Base-by-base conservation (phyloP, 1,140 invertebrate species). In the Stegodyphus dumicola region DNA sequence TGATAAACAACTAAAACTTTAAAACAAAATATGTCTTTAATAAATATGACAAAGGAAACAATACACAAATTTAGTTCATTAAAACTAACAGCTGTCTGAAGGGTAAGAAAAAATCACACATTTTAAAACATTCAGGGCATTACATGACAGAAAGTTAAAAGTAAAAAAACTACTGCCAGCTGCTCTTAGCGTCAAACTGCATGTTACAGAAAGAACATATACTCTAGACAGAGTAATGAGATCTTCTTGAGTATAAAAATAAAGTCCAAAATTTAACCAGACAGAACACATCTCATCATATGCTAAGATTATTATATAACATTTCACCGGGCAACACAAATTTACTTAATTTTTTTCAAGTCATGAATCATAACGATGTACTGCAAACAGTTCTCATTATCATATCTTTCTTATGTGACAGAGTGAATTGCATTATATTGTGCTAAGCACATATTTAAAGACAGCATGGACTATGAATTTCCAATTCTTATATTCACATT, bases 191-290 rank as follows among this genome's bases (percentile, higher is more conserved):
- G 56, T 18, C 81, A 84, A 71, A 48, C 53, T 73, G 64, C 52
- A 84, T 56, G 53, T 84, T 65, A 84, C 74, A 69, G 70, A 84
- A 84, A 76, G 52, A 69, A 84, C 71, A 84, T n/a, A 84, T 81
- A 84, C 65, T 84, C 79, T 65, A 56, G 10, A 67, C 65, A 84
- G 74, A 84, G 81, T 84, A 52, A 56, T 69, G 81, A 84, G 81
- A 84, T 84, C 81, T 84, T 73, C 71, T 78, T 78, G 78, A 84
- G 81, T 84, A 76, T 76, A 76, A 84, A 84, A 84, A 84, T 84
- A 84, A 84, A 84, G 81, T 84, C 80, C 53, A 75, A 74, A 83
- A 83, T 83, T 84, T 84, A 76, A 84, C 48, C 65, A 84, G 73
- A 84, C 67, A 80, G 71, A 78, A 71, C 53, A 81, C 70, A 83